Evolutionary conservation across 2,888 invertebrate genomes (phyloP).

Genomic region (Hyles lineata): DNA sequence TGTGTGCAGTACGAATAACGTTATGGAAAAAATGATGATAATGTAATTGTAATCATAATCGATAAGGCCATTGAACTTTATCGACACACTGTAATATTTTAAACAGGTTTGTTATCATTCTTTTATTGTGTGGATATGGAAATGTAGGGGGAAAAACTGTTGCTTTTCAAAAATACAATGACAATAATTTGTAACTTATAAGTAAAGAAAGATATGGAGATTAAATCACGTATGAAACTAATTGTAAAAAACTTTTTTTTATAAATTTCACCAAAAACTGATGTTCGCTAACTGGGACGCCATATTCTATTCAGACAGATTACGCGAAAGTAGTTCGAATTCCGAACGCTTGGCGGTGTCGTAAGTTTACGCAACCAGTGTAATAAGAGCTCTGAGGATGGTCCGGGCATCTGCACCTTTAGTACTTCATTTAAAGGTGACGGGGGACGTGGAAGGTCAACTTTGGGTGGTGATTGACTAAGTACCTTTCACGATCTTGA

Average conservation of each 20-base stretch:
- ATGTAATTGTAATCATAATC: not conserved
- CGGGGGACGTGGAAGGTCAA: slow-evolving; percentile 62
- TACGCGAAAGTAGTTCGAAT: slow-evolving; percentile 84
- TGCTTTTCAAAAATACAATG: no score
- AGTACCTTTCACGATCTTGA: slow-evolving; percentile 83
- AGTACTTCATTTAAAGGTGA: not conserved
- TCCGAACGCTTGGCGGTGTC: slow-evolving; percentile 74
- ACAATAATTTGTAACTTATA: not conserved
- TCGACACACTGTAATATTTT: not conserved
- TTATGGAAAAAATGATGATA: not conserved
- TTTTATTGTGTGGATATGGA: no score
- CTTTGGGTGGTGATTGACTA: slow-evolving; percentile 63
- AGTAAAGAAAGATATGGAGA: not conserved
- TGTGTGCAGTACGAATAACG: not conserved
- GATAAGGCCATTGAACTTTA: slow-evolving; percentile 11
- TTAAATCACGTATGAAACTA: not conserved
- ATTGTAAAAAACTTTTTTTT: not conserved
- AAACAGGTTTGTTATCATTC: not conserved
- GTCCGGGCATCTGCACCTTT: not conserved
- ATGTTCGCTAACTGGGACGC: slow-evolving; percentile 64
- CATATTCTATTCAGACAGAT: slow-evolving; percentile 74
- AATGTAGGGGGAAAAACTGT: no score
- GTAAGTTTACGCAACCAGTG: slow-evolving; percentile 71
- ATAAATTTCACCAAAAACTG: slow-evolving; percentile 39
- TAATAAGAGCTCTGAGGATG: slow-evolving; percentile 55